These are phyloP conservation scores for Lasioglossum malachurum DNA, from an alignment of 2,888 invertebrate genomes.

Conservation along the genomic window DNA sequence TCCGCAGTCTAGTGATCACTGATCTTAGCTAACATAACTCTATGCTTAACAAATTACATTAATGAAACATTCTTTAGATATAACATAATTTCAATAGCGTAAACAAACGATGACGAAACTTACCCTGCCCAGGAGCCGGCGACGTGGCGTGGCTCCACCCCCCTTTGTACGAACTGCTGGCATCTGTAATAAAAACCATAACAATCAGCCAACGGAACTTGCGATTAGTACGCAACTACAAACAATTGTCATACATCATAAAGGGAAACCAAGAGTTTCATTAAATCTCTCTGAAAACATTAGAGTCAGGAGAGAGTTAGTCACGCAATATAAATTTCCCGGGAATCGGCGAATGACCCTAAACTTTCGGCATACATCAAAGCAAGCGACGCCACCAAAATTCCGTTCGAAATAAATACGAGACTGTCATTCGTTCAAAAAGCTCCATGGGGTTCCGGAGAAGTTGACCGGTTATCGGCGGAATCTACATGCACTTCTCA, in stretches of 20 bases:
- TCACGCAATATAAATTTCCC: not conserved
- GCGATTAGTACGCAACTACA: not conserved
- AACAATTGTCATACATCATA: not conserved
- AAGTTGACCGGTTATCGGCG: not conserved
- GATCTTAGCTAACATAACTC: no score
- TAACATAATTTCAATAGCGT: not conserved
- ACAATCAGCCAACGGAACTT: not conserved
- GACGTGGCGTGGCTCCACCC: constrained; percentile 84
- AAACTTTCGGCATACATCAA: not conserved
- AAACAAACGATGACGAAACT: constrained; percentile 62
- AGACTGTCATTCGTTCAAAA: not conserved
- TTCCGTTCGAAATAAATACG: not conserved
- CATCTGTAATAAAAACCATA: constrained; percentile 77
- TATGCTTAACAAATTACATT: no score
- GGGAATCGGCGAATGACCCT: not conserved
- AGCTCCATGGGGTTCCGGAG: not conserved
- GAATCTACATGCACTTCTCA: not conserved
- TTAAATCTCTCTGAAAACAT: not conserved
- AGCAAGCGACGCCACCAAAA: not conserved
- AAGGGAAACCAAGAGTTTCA: not conserved
- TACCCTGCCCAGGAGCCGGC: constrained; percentile 84
- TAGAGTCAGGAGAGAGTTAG: not conserved
- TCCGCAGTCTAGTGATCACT: no score
- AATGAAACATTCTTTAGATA: not conserved
- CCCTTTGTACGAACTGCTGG: constrained; percentile 84